Percentiles rank a stretch among this genome's conserved stretches.
Conservation (phyloP, 1,140 invertebrate genomes). For the Aphelinus atriplicis region DNA sequence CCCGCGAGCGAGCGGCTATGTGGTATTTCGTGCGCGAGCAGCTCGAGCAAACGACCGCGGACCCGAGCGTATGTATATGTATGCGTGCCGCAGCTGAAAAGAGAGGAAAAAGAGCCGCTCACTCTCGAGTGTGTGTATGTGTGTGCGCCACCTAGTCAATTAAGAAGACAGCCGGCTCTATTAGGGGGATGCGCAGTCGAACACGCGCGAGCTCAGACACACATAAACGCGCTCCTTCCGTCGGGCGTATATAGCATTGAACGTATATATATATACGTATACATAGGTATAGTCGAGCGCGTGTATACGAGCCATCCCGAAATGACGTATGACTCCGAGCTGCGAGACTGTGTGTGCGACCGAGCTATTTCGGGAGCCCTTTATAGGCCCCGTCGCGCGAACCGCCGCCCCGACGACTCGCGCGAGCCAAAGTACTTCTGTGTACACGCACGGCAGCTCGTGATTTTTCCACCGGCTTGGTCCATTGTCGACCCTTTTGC, state of each 20-base stretch:
- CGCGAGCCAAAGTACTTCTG: not conserved
- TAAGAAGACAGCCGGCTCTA: conserved; percentile 55
- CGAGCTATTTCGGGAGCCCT: conserved; percentile 45
- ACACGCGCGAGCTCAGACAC: not conserved
- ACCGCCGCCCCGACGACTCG: not conserved
- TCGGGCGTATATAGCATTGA: too few relatives aligned
- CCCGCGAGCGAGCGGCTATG: not conserved
- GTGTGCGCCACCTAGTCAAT: conserved; percentile 52
- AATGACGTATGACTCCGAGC: conserved; percentile 46
- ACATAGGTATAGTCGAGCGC: too few relatives aligned
- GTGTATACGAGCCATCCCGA: conserved; percentile 46
- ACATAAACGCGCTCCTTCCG: too few relatives aligned
- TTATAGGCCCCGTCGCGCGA: conserved; percentile 19
- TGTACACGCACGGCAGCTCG: too few relatives aligned
- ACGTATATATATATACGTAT: too few relatives aligned
- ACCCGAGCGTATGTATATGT: not conserved
- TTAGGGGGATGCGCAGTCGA: conserved; percentile 44
- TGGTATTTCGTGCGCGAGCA: conserved; percentile 25
- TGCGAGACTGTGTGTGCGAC: not conserved
- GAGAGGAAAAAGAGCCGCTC: conserved; percentile 1
- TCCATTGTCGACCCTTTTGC: too few relatives aligned
- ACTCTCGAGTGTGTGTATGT: conserved; percentile 5
- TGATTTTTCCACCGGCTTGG: too few relatives aligned
- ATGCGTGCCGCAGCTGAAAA: conserved; percentile 14
- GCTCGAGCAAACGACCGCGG: not conserved